Evolutionary conservation across 2,888 invertebrate genomes (phyloP).

Genomic region (Microdon myrmicae): DNA sequence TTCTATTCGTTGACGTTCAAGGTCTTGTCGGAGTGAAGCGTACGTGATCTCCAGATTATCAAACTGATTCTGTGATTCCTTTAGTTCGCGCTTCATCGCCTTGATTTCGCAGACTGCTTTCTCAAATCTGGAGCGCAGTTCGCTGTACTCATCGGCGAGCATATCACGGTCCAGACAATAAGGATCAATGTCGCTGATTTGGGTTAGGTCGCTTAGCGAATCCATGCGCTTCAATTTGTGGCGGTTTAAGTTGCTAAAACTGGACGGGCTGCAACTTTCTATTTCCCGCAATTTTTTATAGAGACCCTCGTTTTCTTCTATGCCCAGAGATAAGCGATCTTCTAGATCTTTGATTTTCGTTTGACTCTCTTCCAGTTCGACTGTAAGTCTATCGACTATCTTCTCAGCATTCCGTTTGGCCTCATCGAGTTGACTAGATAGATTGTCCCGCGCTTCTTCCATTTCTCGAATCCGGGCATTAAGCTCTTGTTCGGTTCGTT

Average conservation of each 20-base stretch:
- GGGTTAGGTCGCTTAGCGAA: conserved; percentile 83
- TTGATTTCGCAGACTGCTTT: conserved; percentile 86
- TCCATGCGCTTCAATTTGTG: conserved; percentile 73
- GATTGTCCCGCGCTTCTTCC: conserved; percentile 75
- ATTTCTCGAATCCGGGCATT: conserved; percentile 77
- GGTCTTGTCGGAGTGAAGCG: conserved; percentile 78
- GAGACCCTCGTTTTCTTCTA: conserved; percentile 81
- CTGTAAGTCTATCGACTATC: conserved; percentile 75
- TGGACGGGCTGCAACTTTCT: conserved; percentile 69
- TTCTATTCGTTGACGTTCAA: conserved; percentile 74
- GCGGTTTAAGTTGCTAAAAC: conserved; percentile 63
- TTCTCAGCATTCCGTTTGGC: conserved; percentile 77
- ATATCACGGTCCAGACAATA: conserved; percentile 79
- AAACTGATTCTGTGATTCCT: conserved; percentile 81
- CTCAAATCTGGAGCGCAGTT: conserved; percentile 80
- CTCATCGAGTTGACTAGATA: conserved; percentile 73
- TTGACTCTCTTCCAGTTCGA: conserved; percentile 76
- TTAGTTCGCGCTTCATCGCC: conserved; percentile 82
- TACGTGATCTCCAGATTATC: conserved; percentile 85
- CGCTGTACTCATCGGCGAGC: conserved; percentile 82
- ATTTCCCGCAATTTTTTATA: conserved; percentile 78
- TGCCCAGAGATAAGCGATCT: conserved; percentile 73
- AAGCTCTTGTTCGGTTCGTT: conserved; percentile 81
- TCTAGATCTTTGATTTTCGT: conserved; percentile 67
- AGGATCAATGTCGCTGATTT: conserved; percentile 81